Base-by-base conservation (phyloP, 2,888 invertebrate genomes). In the Ferrisia virgata region DNA sequence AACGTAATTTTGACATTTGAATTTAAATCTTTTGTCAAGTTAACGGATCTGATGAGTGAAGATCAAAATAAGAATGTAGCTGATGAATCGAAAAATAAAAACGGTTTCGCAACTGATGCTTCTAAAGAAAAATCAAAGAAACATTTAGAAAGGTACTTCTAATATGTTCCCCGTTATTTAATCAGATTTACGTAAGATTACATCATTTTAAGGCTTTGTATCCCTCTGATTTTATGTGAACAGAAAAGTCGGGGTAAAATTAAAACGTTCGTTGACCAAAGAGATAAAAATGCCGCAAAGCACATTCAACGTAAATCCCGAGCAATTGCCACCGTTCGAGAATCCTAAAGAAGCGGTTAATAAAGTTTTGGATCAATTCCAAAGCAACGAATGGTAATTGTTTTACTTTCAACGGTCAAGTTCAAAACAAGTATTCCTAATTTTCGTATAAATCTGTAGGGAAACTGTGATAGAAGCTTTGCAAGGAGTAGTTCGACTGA, bases 401-500 rank as follows among this genome's bases (percentile, higher is more conserved):
- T 39, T 53, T 53, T 6, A 78, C 8, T 18, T 39, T 79, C 79
- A 13, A 39, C 1, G 6, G n/a, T 53, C 53, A 22, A 53, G 8
- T 53, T 53, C 22, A 11, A 18, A 53, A 1, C 4, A 18, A 22
- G 22, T 53, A n/a, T n/a, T n/a, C n/a, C 0, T 53, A 18, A 53
- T 22, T 22, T 22, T 9, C 0, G 22, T 8, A 6, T 53, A 1
- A 53, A 22, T 81, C 86, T 87, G 43, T 86, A 91, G 91, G 96
- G 95, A 96, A 88, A 90, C 92, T 4, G 93, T 93, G 58, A 92
- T 96, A 86, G 92, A 92, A 85, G 94, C 94, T 0, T 89, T 96
- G 31, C 91, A 92, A 82, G 91, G 92, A 83, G 89, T 94, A 84
- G 93, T 93, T 40, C 91, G 93, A 47, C 89, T 96, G 28, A 92